Conservation (phyloP, 2,888 invertebrate species). For the Corbicula japonica region DNA sequence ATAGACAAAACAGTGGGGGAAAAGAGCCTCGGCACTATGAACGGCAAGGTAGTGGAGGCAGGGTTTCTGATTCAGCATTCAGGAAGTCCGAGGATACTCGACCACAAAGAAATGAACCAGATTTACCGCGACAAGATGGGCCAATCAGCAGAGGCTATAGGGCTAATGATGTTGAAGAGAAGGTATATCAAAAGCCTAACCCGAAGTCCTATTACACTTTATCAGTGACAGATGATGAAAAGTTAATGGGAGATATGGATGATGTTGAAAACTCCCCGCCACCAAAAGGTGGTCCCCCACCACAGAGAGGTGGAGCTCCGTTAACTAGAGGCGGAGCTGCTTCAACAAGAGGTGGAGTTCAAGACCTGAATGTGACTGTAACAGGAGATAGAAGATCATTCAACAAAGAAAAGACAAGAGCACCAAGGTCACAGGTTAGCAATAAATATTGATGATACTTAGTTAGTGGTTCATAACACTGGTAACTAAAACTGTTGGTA, state of each 20-base stretch:
- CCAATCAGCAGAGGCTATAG: slow-evolving; percentile 3
- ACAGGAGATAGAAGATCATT: slow-evolving; percentile 50
- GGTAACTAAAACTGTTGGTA: no score
- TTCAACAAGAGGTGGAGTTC: no score
- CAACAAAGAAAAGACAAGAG: slow-evolving; percentile 33
- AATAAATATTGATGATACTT: no score
- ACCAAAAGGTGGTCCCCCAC: neutral
- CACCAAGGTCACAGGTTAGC: slow-evolving; percentile 15
- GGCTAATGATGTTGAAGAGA: slow-evolving; percentile 7
- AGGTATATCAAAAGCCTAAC: slow-evolving; percentile 47
- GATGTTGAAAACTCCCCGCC: slow-evolving; percentile 18
- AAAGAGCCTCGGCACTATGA: slow-evolving; percentile 19
- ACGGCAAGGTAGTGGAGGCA: slow-evolving; percentile 40
- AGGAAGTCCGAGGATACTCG: slow-evolving; percentile 1
- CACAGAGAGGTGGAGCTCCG: no score
- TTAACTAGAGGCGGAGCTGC: no score
- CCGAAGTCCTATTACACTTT: slow-evolving; percentile 64
- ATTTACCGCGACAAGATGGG: slow-evolving; percentile 12
- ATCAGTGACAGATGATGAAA: slow-evolving; percentile 56
- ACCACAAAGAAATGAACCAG: slow-evolving; percentile 10
- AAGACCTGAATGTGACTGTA: slow-evolving; percentile 58
- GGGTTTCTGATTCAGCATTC: slow-evolving; percentile 6
- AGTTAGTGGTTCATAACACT: no score
- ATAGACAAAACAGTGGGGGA: slow-evolving; percentile 23
- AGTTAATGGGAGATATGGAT: slow-evolving; percentile 24